phyloP scores from a whole-genome alignment of 1,140 invertebrate species.

The Drosophila tristis region DNA sequence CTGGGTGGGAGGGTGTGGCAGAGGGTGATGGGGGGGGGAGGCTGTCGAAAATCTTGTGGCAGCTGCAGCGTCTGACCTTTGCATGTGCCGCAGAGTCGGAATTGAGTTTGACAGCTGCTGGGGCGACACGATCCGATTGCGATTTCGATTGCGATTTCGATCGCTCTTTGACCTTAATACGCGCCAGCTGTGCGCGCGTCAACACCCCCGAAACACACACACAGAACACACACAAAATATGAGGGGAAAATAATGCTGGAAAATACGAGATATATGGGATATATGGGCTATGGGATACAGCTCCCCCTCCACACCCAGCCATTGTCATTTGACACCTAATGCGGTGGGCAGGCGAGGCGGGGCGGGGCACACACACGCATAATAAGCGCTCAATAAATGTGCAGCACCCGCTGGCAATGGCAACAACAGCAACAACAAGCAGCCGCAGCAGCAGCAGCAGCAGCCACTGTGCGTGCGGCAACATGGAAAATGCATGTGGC shows the following conservation, averaged over 20 bases:
- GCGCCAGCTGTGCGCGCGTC: conserved; percentile 75
- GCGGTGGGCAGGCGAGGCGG: conserved; percentile 44
- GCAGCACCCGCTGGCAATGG: conserved; percentile 76
- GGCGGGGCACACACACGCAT: conserved; percentile 58
- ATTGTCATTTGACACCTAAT: conserved; percentile 83
- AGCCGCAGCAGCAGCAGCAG: conserved; percentile 37
- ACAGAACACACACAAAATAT: neutral
- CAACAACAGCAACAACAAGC: too few relatives aligned
- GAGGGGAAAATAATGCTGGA: neutral
- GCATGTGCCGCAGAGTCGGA: conserved; percentile 65
- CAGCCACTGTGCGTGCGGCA: conserved; percentile 59
- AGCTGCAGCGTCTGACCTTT: conserved; percentile 71
- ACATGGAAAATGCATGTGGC: conserved; percentile 52
- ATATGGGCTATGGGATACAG: neutral
- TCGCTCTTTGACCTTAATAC: conserved; percentile 83
- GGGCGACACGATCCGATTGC: conserved; percentile 81
- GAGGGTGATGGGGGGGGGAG: conserved; percentile 1
- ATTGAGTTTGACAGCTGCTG: conserved; percentile 82
- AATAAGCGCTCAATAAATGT: conserved; percentile 83
- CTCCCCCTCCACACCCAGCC: conserved; percentile 18
- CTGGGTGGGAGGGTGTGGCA: conserved; percentile 1
- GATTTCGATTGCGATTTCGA: conserved; percentile 42
- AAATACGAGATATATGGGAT: conserved; percentile 22
- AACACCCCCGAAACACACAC: conserved; percentile 47
- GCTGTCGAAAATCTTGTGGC: conserved; percentile 66